A percentile compares a stretch with the other conserved stretches of the same genome.
Evolutionary conservation across 2,113 vertebrate genomes (phyloP).

Genomic region (Platysternon megacephalum): DNA sequence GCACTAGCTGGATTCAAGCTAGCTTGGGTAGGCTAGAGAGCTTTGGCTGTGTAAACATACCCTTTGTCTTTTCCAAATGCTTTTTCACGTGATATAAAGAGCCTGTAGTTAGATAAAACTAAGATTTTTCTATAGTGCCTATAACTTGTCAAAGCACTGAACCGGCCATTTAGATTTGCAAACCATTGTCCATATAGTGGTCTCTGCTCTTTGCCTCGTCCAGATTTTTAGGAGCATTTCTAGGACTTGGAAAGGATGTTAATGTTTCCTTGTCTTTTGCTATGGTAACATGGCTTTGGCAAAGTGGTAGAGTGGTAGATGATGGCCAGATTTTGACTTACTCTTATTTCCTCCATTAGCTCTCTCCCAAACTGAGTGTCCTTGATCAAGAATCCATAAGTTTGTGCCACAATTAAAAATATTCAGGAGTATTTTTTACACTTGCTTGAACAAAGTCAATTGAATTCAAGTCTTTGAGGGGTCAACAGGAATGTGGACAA

Average conservation of each 20-base stretch:
- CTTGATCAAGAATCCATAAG: accelerated
- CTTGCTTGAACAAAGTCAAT: neutral
- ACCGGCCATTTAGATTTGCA: neutral
- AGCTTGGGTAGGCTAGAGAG: neutral
- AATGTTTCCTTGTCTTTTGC: neutral
- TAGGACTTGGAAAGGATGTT: neutral
- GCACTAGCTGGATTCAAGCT: neutral
- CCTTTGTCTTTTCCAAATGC: accelerated
- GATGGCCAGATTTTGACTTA: neutral
- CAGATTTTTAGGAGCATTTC: neutral
- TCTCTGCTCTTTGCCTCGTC: neutral
- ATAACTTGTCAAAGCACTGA: neutral
- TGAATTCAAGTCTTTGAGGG: too few relatives aligned
- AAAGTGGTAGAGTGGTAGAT: neutral
- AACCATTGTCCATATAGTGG: neutral
- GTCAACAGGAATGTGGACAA: too few relatives aligned
- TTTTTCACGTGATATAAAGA: neutral
- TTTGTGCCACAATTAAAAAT: neutral
- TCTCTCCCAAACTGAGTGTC: neutral
- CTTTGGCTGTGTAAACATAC: neutral
- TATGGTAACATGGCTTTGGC: slow-evolving; percentile 23
- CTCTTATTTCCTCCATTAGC: neutral
- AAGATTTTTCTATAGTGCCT: neutral
- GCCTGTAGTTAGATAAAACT: neutral
- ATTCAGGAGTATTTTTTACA: neutral